Evolutionary conservation across 37 sponge, comb jelly and placozoan species (phyloP).

Genomic region (Haliclona indistincta): DNA sequence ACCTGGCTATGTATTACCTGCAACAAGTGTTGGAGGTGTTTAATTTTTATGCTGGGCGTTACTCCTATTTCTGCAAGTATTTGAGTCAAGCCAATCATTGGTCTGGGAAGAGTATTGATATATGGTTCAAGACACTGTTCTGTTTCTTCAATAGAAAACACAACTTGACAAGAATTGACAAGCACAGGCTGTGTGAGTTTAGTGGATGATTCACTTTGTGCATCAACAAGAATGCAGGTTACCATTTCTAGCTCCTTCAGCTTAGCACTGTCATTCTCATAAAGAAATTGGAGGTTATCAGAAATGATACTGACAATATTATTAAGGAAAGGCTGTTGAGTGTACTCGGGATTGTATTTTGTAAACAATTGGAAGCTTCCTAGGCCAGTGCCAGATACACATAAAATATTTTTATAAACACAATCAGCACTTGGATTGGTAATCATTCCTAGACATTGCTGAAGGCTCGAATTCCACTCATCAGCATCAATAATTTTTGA

Average conservation of each 20-base stretch:
- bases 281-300: slow-evolving; percentile 16
- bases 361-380: slow-evolving; percentile 5
- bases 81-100: background rate
- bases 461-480: background rate
- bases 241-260: background rate
- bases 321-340: background rate
- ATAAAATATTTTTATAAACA: slow-evolving; percentile 37
- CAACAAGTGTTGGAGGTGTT: slow-evolving; percentile 22
- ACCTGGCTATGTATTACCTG: slow-evolving; percentile 7
- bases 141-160: background rate
- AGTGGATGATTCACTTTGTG: background rate
- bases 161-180: slow-evolving; percentile 40
- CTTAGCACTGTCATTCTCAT: background rate
- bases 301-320: slow-evolving; percentile 7
- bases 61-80: slow-evolving; percentile 19
- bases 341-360: background rate
- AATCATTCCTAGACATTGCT: background rate
- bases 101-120: slow-evolving; percentile 14
- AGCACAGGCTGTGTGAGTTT: background rate
- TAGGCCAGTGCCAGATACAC: slow-evolving; percentile 18
- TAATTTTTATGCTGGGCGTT: background rate
- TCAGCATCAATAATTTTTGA: too few relatives aligned
- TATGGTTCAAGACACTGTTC: slow-evolving; percentile 23
- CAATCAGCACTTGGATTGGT: background rate
- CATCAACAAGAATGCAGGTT: slow-evolving; percentile 39